Conservation (phyloP, 2,888 invertebrate species). For the Danaus chrysippus region DNA sequence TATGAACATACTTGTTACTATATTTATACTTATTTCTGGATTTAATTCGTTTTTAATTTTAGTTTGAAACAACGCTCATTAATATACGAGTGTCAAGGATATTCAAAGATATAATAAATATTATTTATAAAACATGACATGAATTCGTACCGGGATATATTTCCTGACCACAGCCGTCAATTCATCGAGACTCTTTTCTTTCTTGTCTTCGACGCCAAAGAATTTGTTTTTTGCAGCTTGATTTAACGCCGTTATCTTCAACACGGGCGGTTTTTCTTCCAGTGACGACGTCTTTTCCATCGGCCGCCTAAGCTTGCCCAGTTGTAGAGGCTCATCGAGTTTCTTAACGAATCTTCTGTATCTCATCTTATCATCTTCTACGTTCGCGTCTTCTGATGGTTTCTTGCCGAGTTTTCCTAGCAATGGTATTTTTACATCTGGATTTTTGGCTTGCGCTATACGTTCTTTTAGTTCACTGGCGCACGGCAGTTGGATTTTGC, state of each 20-base stretch:
- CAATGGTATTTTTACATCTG: constrained; percentile 56
- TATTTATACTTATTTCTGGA: background rate
- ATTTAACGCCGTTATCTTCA: constrained; percentile 64
- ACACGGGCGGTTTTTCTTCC: constrained; percentile 49
- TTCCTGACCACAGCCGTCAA: constrained; percentile 67
- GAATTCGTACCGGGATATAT: constrained; percentile 63
- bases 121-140: background rate
- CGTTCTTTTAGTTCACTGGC: constrained; percentile 51
- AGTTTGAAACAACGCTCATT: no score
- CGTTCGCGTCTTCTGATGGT: constrained; percentile 56
- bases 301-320: constrained; percentile 62
- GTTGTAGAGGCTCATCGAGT: constrained; percentile 61
- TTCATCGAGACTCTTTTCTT: constrained; percentile 65
- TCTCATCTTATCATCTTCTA: constrained; percentile 54
- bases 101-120: no score
- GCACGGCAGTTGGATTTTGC: constrained; percentile 50
- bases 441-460: constrained; percentile 56
- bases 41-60: no score
- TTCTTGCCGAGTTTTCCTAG: constrained; percentile 61
- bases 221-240: constrained; percentile 70
- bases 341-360: constrained; percentile 57
- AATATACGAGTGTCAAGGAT: no score
- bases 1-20: no score
- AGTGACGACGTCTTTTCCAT: constrained; percentile 47
- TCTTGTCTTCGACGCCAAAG: constrained; percentile 64